These are phyloP conservation scores for Catocala sponsa DNA, from an alignment of 2,888 invertebrate species.

Conservation along the genomic window DNA sequence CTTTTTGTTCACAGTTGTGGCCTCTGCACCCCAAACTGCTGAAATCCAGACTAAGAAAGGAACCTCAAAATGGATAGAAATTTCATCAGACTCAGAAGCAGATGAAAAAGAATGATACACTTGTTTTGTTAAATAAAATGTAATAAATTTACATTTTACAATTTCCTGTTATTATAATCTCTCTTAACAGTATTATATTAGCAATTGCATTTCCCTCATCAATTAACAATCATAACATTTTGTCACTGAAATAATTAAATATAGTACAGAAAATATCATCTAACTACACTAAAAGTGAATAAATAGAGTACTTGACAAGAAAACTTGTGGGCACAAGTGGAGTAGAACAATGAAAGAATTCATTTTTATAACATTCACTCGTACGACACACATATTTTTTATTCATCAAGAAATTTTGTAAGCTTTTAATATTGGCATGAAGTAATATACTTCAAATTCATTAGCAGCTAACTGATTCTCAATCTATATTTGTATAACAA, in stretches of 20 bases:
- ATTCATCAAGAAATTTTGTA: constrained; percentile 41
- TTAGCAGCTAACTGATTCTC: constrained; percentile 52
- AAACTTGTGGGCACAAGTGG: constrained; percentile 23
- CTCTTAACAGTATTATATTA: constrained; percentile 68
- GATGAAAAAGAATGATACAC: constrained; percentile 59
- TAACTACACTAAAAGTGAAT: constrained; percentile 47
- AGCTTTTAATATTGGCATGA: constrained; percentile 62
- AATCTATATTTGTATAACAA: constrained; percentile 59
- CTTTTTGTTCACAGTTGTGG: constrained; percentile 70
- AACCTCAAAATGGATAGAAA: constrained; percentile 79
- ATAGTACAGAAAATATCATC: constrained; percentile 47
- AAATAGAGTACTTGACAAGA: constrained; percentile 48
- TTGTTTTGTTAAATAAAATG: constrained; percentile 72
- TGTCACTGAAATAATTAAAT: constrained; percentile 51
- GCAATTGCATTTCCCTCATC: constrained; percentile 70
- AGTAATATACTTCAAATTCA: constrained; percentile 69
- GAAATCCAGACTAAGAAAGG: constrained; percentile 72
- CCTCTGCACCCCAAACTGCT: constrained; percentile 73
- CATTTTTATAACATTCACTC: constrained; percentile 42
- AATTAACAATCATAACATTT: constrained; percentile 64
- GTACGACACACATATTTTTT: constrained; percentile 28
- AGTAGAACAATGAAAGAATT: constrained; percentile 42
- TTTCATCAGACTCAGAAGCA: constrained; percentile 82
- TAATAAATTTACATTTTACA: constrained; percentile 76
- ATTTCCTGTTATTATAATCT: constrained; percentile 73